Evolutionary conservation across 2,888 invertebrate genomes (phyloP), one percentile per base, ranked within the genome.

Genomic region (Drosophila melanosoma): DNA sequence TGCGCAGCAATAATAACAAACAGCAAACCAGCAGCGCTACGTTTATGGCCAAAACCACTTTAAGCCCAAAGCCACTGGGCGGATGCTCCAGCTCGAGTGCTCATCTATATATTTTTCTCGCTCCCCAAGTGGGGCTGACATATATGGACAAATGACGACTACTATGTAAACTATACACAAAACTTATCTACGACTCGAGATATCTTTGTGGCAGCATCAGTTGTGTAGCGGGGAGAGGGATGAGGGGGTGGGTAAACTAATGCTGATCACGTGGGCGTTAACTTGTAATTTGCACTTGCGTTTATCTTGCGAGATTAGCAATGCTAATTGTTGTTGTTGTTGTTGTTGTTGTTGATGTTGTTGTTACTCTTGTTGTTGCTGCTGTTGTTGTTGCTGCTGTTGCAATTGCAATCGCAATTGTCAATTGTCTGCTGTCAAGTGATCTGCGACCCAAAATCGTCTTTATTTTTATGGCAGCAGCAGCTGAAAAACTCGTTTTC

Each of bases 41-140:
- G 61, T 88, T 88, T 90, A 87, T 90, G 91, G 87, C 74, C 66
- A 81, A 76, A 90, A 76, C 91, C 89, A 87, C 89, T 82, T 72
- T 65, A 42, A 52, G 57, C 26, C 48, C 45, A 12, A 48, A 84
- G 81, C 90, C 87, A 89, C 89, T 89, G 79, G 85, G 86, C 90
- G 83, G 84, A 38, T 84, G 85, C 63, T 81, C 71, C 12, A 33
- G 56, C 54, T 52, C 26, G 11, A n/a, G 35, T 64, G 62, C 71
- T 74, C 70, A 69, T 53, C 69, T 52, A 69, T 49, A 49, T 56
- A 29, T 29, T 5, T 29, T 5, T 5, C 29, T 29, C 29, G 29
- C 29, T 7, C 56, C 52, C 52, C 58, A n/a, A 51, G 63, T 45
- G 53, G 32, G 63, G 20, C 49, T 29, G 60, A 63, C 77, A 26